phyloP scores from a whole-genome alignment of 1,140 invertebrate genomes.

The Achroia grisella region DNA sequence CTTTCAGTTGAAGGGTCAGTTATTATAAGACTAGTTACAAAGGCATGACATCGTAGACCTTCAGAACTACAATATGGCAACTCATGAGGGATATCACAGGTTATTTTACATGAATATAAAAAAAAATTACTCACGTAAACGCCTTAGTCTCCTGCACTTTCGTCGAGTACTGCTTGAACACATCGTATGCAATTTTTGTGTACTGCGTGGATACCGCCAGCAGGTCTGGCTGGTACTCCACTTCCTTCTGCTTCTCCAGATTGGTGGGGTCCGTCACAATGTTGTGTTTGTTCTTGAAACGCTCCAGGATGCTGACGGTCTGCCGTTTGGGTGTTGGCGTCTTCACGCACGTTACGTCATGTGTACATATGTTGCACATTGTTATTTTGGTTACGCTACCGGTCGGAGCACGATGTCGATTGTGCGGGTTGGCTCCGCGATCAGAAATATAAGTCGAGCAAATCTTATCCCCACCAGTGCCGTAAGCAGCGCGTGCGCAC shows the following conservation, averaged over 20 bases:
- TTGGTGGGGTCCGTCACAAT: slow-evolving; percentile 46
- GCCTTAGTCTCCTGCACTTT: slow-evolving; percentile 54
- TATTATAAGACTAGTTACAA: too few species aligned
- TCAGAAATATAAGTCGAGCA: slow-evolving; percentile 46
- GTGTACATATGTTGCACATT: slow-evolving; percentile 65
- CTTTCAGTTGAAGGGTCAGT: too few species aligned
- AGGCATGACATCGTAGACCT: too few species aligned
- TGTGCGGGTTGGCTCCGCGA: slow-evolving; percentile 23
- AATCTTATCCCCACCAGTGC: slow-evolving; percentile 40
- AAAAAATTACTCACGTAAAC: slow-evolving; percentile 49
- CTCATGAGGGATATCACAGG: too few species aligned
- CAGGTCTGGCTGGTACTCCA: slow-evolving; percentile 62
- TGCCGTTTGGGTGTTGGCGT: slow-evolving; percentile 21
- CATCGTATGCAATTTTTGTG: slow-evolving; percentile 49
- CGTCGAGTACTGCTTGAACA: slow-evolving; percentile 37
- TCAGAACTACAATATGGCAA: too few species aligned
- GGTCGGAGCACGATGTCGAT: slow-evolving; percentile 10
- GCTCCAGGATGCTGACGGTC: slow-evolving; percentile 33
- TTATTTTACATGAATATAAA: slow-evolving; percentile 12
- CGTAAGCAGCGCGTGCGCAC: neutral
- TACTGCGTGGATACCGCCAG: slow-evolving; percentile 59
- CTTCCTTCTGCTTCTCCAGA: slow-evolving; percentile 47
- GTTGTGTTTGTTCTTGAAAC: slow-evolving; percentile 59
- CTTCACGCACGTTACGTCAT: slow-evolving; percentile 30
- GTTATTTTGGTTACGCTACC: slow-evolving; percentile 13